phyloP scores from a whole-genome alignment of 2,113 vertebrate genomes.

The Gasterosteus nipponicus region DNA sequence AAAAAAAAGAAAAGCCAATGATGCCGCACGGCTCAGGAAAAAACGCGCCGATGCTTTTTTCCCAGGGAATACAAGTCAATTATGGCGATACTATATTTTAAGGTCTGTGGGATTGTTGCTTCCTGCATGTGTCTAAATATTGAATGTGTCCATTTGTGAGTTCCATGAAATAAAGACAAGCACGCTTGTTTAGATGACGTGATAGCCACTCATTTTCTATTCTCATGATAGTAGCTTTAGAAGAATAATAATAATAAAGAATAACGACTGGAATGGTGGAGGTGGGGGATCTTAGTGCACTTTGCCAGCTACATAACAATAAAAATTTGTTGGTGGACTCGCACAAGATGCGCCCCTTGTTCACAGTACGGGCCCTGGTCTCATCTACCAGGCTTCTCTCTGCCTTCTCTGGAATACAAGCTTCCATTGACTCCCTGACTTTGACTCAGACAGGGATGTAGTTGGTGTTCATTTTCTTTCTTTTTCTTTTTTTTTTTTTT shows the following conservation, averaged over 20 bases:
- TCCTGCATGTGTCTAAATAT: slow-evolving; percentile 7
- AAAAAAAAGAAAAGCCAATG: slow-evolving; percentile 19
- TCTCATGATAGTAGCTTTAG: not conserved
- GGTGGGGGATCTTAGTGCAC: slow-evolving; percentile 3
- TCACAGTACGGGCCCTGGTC: slow-evolving; percentile 57
- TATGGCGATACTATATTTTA: slow-evolving; percentile 2
- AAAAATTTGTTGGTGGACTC: slow-evolving; percentile 66
- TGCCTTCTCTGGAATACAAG: slow-evolving; percentile 67
- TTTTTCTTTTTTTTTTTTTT: slow-evolving; percentile 31
- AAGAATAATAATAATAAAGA: slow-evolving; percentile 7
- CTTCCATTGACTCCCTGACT: slow-evolving; percentile 69
- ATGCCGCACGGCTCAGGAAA: slow-evolving; percentile 37
- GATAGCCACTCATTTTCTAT: not conserved
- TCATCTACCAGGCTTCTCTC: slow-evolving; percentile 35
- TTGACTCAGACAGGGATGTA: slow-evolving; percentile 52
- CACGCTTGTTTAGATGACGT: too few species aligned
- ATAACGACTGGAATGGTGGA: slow-evolving; percentile 25
- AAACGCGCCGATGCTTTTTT: slow-evolving; percentile 41
- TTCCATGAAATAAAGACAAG: not conserved
- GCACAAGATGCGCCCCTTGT: slow-evolving; percentile 60
- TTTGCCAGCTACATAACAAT: slow-evolving; percentile 43
- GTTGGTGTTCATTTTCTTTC: slow-evolving; percentile 38
- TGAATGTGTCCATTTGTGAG: not conserved
- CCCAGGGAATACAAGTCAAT: slow-evolving; percentile 46
- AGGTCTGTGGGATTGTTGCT: slow-evolving; percentile 5